Base-by-base conservation (phyloP, 2,888 invertebrate genomes). In the Peribatodes rhomboidaria region DNA sequence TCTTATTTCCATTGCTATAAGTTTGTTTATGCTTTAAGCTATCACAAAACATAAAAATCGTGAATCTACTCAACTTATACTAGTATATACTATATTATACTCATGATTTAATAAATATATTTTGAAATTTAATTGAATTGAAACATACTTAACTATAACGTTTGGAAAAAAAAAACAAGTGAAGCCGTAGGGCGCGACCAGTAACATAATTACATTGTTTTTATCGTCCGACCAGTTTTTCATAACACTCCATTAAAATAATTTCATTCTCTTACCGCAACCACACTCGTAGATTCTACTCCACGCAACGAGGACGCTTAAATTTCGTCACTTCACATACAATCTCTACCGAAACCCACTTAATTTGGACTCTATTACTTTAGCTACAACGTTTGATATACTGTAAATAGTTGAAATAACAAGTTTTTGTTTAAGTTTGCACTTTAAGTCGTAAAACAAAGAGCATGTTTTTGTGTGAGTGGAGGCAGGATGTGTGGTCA, bases 261-360 rank as follows among this genome's bases (percentile, higher is more conserved):
- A 37, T 27, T 27, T 27, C 6, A 27, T 63, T 75, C 67, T 60
- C 58, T 72, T 75, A 74, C 33, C 67, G 60, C 41, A 54, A 42
- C 31, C 22, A n/a, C 54, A 78, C 75, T 78, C 68, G 49, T 35
- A 50, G 50, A 50, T 57, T 2, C 42, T 20, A 42, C 74, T 77
- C 78, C 72, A 79, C 72, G 63, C 74, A 66, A 71, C 81, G 83
- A 81, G 81, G 80, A 82, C 81, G 78, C 65, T 52, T 63, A 20
- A 59, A 37, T 73, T 81, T 79, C 72, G 27, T 50, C 70, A 72
- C 53, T 56, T 53, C 60, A 67, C 65, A 68, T 60, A 71, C 69
- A 69, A 66, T 71, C 69, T 71, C 62, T 52, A 52, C 31, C 7
- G n/a, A 14, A 16, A 46, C 47, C 39, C 11, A n/a, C 37, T 2